Conservation (phyloP, 2,113 vertebrate species). For the Panthera leo region DNA sequence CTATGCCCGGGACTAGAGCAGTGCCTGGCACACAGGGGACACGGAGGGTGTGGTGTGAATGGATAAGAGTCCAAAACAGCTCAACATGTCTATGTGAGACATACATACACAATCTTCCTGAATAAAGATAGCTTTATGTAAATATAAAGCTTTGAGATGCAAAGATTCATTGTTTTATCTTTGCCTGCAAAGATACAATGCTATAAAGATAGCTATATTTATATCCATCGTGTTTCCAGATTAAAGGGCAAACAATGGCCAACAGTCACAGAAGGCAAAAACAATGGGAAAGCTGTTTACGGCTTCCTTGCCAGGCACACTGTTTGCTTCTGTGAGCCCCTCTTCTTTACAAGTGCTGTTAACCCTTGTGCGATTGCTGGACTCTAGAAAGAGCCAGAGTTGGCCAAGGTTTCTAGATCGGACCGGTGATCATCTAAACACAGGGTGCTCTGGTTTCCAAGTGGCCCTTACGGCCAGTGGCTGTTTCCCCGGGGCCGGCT, state of each 20-base stretch:
- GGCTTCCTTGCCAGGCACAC: slow-evolving; percentile 45
- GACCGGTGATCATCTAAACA: not conserved
- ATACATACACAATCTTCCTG: not conserved
- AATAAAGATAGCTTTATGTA: slow-evolving; percentile 67
- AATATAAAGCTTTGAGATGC: slow-evolving; percentile 6
- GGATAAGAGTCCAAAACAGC: not conserved
- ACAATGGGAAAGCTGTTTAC: slow-evolving; percentile 75
- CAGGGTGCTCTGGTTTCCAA: not conserved
- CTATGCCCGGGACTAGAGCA: not conserved
- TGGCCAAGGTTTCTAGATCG: not conserved
- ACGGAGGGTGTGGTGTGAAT: not conserved
- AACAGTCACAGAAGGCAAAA: slow-evolving; percentile 60
- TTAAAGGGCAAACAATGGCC: slow-evolving; percentile 74
- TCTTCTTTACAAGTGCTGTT: slow-evolving; percentile 47
- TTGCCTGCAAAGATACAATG: slow-evolving; percentile 56
- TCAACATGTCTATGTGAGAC: not conserved
- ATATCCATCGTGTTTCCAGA: slow-evolving; percentile 62
- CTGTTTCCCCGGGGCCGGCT: accelerated
- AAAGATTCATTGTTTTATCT: slow-evolving; percentile 63
- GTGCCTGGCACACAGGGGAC: slow-evolving; percentile 66
- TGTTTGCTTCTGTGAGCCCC: slow-evolving; percentile 45
- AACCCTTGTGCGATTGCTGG: slow-evolving; percentile 51
- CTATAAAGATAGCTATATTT: slow-evolving; percentile 66
- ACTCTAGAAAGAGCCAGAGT: not conserved
- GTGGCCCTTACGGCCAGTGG: not conserved